A percentile compares a stretch with the other conserved stretches of the same genome.
Conservation (phyloP, 2,797 vertebrate species). For the Corythornis leucogaster region DNA sequence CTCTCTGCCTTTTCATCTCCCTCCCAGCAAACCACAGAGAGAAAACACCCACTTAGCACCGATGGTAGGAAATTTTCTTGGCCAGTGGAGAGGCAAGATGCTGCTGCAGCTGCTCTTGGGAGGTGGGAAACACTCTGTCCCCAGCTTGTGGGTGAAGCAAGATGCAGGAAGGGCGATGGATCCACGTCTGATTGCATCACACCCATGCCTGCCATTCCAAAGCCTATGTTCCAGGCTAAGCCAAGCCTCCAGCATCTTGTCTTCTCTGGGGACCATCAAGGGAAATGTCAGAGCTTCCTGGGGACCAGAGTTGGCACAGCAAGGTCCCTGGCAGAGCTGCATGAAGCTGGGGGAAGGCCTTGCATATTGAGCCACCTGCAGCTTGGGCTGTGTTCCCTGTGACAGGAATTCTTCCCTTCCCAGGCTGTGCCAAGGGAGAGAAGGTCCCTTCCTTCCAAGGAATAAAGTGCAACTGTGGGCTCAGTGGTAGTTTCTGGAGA, state of each 20-base stretch:
- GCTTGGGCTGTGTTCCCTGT: background rate
- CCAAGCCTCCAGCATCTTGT: background rate
- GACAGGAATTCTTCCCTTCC: background rate
- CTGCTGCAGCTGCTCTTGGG: background rate
- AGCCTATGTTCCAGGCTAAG: background rate
- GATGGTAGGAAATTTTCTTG: conserved; percentile 56
- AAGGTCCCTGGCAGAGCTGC: background rate
- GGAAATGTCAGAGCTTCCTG: conserved; percentile 46
- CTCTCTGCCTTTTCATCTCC: conserved; percentile 36
- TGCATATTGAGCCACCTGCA: background rate
- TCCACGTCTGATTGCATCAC: background rate
- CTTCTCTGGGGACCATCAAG: background rate
- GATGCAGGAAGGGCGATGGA: background rate
- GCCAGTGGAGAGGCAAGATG: conserved; percentile 27
- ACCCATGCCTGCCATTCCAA: background rate
- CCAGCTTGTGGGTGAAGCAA: conserved; percentile 3
- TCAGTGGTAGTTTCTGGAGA: background rate
- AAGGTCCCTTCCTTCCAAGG: background rate
- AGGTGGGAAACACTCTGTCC: conserved; percentile 4
- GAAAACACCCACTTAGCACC: conserved; percentile 39
- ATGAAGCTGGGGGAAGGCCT: background rate
- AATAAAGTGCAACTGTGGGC: background rate
- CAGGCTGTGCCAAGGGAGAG: background rate
- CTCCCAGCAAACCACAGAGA: background rate
- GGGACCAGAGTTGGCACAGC: background rate